A percentile compares a stretch with the other conserved stretches of the same genome.
These are phyloP conservation scores for Zapus hudsonius DNA, from an alignment of 2,113 vertebrate species.

Conservation along the genomic window DNA sequence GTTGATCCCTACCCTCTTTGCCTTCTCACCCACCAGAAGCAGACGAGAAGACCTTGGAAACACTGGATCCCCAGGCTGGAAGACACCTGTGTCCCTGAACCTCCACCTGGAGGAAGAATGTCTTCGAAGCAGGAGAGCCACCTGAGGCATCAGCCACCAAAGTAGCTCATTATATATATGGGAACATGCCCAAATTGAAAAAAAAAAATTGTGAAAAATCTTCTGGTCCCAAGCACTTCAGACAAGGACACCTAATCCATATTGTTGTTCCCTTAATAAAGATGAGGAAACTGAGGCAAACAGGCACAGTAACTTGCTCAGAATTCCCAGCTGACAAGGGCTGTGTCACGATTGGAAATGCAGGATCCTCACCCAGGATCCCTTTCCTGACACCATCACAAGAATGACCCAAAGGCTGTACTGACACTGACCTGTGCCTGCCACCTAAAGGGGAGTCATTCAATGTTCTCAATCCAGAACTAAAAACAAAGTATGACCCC, in stretches of 20 bases:
- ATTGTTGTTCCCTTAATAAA: background rate
- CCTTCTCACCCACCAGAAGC: background rate
- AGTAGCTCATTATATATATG: no score
- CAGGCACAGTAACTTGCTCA: background rate
- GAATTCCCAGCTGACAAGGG: background rate
- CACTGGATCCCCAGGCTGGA: background rate
- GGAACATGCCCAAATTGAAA: no score
- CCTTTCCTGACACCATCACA: no score
- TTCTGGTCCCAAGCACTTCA: background rate
- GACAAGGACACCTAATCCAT: background rate
- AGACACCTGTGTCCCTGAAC: background rate
- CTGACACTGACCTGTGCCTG: background rate
- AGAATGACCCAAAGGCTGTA: background rate
- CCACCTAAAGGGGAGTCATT: background rate
- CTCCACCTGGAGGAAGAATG: no score
- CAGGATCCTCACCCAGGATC: background rate
- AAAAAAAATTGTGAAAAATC: background rate
- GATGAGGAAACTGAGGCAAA: background rate
- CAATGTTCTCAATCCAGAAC: background rate
- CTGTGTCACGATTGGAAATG: background rate
- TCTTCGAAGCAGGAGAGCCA: no score
- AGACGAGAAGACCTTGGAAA: background rate
- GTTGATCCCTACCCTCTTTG: background rate
- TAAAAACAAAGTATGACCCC: background rate
- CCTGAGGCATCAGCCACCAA: background rate